A percentile compares a stretch with the other conserved stretches of the same genome.
Conservation (phyloP, 2,888 invertebrate species). For the Epinotia ramella region DNA sequence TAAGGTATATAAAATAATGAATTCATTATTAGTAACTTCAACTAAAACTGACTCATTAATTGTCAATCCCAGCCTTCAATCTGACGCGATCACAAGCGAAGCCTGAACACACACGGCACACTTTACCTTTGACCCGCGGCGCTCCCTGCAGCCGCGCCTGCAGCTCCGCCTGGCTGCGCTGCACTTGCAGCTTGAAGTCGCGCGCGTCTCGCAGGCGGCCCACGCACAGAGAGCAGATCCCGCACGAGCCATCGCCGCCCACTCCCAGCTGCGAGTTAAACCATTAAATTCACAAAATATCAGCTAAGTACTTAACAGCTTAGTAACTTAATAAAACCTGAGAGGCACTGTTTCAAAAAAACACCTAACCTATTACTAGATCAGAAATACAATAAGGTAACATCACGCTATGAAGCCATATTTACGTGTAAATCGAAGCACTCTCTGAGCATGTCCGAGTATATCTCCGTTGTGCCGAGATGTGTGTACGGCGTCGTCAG, state of each 20-base stretch:
- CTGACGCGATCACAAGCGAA: too few relatives aligned
- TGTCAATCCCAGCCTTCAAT: too few relatives aligned
- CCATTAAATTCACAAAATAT: background rate
- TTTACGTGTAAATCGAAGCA: slow-evolving; percentile 11
- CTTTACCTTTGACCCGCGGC: slow-evolving; percentile 6
- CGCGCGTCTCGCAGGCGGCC: slow-evolving; percentile 16
- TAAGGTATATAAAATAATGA: too few relatives aligned
- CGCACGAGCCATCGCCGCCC: background rate
- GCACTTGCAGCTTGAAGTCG: slow-evolving; percentile 10
- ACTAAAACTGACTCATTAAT: too few relatives aligned
- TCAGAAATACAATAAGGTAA: background rate
- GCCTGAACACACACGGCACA: background rate
- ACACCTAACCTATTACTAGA: background rate
- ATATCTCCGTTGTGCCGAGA: slow-evolving; percentile 6
- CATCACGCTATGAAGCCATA: background rate
- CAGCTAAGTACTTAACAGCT: background rate
- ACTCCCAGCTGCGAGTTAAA: background rate
- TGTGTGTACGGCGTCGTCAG: slow-evolving; percentile 14
- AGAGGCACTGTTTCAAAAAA: too few relatives aligned
- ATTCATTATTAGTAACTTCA: too few relatives aligned
- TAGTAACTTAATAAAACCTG: background rate
- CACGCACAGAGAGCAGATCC: slow-evolving; percentile 3
- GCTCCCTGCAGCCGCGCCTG: background rate
- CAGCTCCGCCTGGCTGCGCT: slow-evolving; percentile 6
- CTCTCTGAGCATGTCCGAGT: background rate